phyloP scores from a whole-genome alignment of 2,888 invertebrate genomes.

The Polymixis flavicincta region DNA sequence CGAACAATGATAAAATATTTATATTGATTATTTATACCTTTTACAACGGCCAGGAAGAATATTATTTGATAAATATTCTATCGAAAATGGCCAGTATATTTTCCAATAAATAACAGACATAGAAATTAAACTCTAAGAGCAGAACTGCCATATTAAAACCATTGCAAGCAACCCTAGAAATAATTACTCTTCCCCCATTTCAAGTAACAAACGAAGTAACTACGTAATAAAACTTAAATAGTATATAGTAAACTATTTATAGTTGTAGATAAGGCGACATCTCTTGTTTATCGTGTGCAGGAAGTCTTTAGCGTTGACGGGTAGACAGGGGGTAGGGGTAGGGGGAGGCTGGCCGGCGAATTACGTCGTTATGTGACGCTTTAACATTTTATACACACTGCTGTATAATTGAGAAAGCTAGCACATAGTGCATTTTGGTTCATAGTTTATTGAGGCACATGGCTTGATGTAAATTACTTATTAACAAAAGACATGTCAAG shows the following conservation, averaged over 20 bases:
- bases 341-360: constrained; percentile 75
- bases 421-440: background rate
- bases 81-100: background rate
- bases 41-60: background rate
- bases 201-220: constrained; percentile 46
- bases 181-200: constrained; percentile 40
- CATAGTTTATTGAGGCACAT: background rate
- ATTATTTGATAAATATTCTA: background rate
- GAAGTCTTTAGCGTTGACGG: constrained; percentile 85
- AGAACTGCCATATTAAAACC: background rate
- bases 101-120: background rate
- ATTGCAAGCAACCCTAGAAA: constrained; percentile 3
- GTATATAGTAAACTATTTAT: constrained; percentile 78
- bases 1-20: background rate
- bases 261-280: constrained; percentile 82
- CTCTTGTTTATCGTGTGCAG: constrained; percentile 83
- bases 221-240: constrained; percentile 62
- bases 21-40: background rate
- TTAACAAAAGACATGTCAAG: background rate
- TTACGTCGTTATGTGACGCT: constrained; percentile 80
- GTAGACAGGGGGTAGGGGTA: constrained; percentile 57
- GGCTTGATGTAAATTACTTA: background rate
- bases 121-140: background rate
- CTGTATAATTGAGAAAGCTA: background rate
- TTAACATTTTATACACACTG: constrained; percentile 70